Conservation (phyloP, 2,888 invertebrate species). For the Ormyrus labotus region DNA sequence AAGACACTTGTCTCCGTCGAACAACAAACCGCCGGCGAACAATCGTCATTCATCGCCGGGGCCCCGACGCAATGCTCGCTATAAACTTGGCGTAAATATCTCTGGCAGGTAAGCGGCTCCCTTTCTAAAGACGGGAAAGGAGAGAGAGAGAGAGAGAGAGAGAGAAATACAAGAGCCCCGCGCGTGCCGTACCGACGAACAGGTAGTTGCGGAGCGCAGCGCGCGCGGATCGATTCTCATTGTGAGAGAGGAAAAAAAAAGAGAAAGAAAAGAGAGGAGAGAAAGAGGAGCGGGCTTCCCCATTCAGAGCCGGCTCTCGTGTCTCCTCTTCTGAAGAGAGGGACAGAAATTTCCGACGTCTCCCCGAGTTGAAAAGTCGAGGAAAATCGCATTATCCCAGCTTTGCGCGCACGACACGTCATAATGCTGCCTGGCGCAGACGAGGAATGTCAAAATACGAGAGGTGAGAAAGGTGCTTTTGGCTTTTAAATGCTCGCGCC, state of each 20-base stretch:
- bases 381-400: constrained; percentile 55
- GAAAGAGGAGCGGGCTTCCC: constrained; percentile 8
- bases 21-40: constrained; percentile 49
- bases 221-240: constrained; percentile 59
- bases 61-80: constrained; percentile 4
- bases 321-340: constrained; percentile 3
- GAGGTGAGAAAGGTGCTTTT: constrained; percentile 9
- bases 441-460: constrained; percentile 45
- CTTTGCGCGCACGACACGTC: constrained; percentile 7
- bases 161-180: constrained; percentile 42
- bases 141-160: constrained; percentile 20
- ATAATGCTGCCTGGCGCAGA: neutral
- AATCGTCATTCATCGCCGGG: constrained; percentile 48
- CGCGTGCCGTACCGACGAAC: constrained; percentile 56
- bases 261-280: constrained; percentile 11
- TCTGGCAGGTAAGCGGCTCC: constrained; percentile 40
- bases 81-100: constrained; percentile 51
- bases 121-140: constrained; percentile 31
- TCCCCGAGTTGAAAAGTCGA: constrained; percentile 46
- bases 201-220: constrained; percentile 59
- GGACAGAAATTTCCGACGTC: constrained; percentile 11
- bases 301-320: constrained; percentile 30
- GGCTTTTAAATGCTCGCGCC: constrained; percentile 37
- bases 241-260: constrained; percentile 55
- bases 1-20: constrained; percentile 47